A percentile compares a stretch with the other conserved stretches of the same genome.
These are phyloP conservation scores for Apistogramma diplotaenia DNA, from an alignment of 2,113 vertebrate genomes.

Conservation along the genomic window DNA sequence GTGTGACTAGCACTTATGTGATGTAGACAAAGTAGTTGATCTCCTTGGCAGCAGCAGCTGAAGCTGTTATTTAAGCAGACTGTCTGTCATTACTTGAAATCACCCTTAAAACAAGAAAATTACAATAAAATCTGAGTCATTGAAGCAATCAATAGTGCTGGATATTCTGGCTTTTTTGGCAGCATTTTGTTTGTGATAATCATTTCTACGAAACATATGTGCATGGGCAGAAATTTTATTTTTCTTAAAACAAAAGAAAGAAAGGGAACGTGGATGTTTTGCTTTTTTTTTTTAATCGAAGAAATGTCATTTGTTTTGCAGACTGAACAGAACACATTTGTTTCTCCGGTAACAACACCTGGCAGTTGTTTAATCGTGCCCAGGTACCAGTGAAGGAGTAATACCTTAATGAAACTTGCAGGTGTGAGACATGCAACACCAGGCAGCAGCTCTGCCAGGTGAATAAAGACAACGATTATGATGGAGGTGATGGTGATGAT, in stretches of 20 bases:
- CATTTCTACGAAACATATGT: not conserved
- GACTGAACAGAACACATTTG: not conserved
- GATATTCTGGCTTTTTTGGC: not conserved
- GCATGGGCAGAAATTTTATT: not conserved
- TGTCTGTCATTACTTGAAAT: not conserved
- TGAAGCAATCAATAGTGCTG: not conserved
- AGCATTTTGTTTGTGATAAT: not conserved
- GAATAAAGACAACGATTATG: not conserved
- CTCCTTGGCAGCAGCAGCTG: not conserved
- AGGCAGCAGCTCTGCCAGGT: accelerated
- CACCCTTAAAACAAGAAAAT: not conserved
- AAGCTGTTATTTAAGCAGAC: conserved; percentile 5
- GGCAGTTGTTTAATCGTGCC: conserved; percentile 16
- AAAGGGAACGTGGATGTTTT: too few relatives aligned
- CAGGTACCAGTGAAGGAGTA: not conserved
- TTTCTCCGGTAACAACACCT: not conserved
- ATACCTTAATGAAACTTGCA: not conserved
- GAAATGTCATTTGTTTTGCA: not conserved
- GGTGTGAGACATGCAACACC: not conserved
- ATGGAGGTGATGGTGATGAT: not conserved
- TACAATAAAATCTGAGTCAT: not conserved
- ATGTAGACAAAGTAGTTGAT: conserved; percentile 10
- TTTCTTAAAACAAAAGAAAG: not conserved
- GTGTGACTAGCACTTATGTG: conserved; percentile 12
- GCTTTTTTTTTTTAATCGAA: not conserved